A percentile compares a stretch with the other conserved stretches of the same genome.
Conservation (phyloP, 2,888 invertebrate species). For the Laothoe populi region DNA sequence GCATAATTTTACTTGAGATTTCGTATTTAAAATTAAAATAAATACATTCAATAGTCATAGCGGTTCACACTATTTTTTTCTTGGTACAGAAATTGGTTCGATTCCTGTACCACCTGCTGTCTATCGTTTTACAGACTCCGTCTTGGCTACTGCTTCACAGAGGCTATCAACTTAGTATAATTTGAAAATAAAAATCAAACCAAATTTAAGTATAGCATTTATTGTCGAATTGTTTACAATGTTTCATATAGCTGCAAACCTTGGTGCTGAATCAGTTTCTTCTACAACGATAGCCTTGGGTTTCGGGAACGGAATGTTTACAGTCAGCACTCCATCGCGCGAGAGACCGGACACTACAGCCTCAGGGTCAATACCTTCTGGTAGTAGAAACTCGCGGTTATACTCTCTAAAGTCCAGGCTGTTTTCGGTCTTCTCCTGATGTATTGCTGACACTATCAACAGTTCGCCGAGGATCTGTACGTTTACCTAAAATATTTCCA, state of each 20-base stretch:
- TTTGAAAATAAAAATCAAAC: too few relatives aligned
- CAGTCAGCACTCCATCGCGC: constrained; percentile 96
- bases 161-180: too few relatives aligned
- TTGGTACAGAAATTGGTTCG: too few relatives aligned
- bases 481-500: constrained; percentile 62
- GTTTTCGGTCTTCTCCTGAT: constrained; percentile 95
- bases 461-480: constrained; percentile 51
- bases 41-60: too few relatives aligned
- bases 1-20: too few relatives aligned
- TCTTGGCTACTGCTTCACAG: too few relatives aligned
- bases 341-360: constrained; percentile 94
- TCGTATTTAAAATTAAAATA: too few relatives aligned
- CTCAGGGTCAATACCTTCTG: constrained; percentile 95
- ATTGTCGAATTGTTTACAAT: too few relatives aligned
- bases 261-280: neutral
- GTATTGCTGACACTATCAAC: constrained; percentile 93
- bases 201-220: neutral
- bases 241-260: neutral
- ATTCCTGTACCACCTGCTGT: too few relatives aligned
- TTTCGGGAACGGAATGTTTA: constrained; percentile 93
- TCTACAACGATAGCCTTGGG: neutral
- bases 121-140: too few relatives aligned
- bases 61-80: too few relatives aligned
- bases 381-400: constrained; percentile 95
- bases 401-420: constrained; percentile 96